Evolutionary conservation across 1,140 invertebrate species (phyloP), one percentile per base, ranked within the genome.

Genomic region (Dreissena rostriformis): DNA sequence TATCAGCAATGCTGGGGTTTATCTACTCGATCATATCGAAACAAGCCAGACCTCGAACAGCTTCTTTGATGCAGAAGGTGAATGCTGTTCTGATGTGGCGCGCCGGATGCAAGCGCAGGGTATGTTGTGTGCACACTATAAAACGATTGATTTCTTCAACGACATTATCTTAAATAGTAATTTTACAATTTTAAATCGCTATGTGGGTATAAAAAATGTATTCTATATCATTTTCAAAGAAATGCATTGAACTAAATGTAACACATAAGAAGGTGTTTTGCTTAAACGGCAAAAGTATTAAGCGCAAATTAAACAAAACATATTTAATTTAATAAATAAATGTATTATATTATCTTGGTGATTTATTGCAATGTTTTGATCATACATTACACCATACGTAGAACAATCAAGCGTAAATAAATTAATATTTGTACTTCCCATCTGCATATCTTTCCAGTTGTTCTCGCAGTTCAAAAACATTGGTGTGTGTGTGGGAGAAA

Each of bases 71-170:
- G 11, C 74, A 76, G 65, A 28, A 76, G 28, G 65, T 76, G 57
- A 76, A 76, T n/a, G 55, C 74, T n/a, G 74, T 76, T 26, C 74
- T 63, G 26, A 65, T 76, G 74, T 76, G 74, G 74, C 19, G 74
- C 17, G 10, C 10, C n/a, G 74, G 74, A 7, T 76, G 55, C 55
- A 76, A 76, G 52, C 22, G 57, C 5, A 57, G 55, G 57, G 74
- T 76, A 76, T n/a, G n/a, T n/a, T n/a, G n/a, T 14, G 55, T 57
- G 53, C 12, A 57, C 53, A 57, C 19, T 57, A 14, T 57, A 57
- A 57, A 57, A 57, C 53, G 12, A 57, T 14, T 57, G 53, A 12
- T 19, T 14, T 12, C 19, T 57, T 57, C 19, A 14, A 14, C 19
- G 19, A n/a, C n/a, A n/a, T n/a, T n/a, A n/a, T n/a, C n/a, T n/a